Conservation (phyloP, 1,140 invertebrate genomes). For the Lethrus apterus region DNA sequence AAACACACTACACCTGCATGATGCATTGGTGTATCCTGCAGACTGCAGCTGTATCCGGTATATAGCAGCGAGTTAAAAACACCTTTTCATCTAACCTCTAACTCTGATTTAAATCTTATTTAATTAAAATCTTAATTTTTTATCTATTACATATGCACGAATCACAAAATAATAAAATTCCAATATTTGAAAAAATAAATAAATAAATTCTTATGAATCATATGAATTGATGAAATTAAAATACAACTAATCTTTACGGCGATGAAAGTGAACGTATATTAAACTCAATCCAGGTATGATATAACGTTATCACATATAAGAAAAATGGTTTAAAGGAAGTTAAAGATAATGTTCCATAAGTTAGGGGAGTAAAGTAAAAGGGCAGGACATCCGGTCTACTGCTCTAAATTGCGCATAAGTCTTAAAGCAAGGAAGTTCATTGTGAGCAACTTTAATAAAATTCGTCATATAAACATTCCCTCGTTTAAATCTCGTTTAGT, state of each 20-base stretch:
- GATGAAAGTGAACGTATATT: too few species aligned
- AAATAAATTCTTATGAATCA: too few species aligned
- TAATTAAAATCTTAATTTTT: too few species aligned
- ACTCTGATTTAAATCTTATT: slow-evolving; percentile 16
- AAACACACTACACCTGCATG: slow-evolving; percentile 37
- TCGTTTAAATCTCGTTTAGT: too few species aligned
- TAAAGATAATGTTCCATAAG: slow-evolving; percentile 37
- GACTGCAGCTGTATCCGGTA: slow-evolving; percentile 40
- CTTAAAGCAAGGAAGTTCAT: slow-evolving; percentile 12
- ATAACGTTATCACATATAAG: slow-evolving; percentile 5
- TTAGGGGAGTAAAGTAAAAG: slow-evolving; percentile 32
- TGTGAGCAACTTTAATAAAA: slow-evolving; percentile 10
- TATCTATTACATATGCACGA: too few species aligned
- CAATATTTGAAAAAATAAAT: too few species aligned
- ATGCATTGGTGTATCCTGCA: slow-evolving; percentile 33
- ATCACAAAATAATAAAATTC: too few species aligned
- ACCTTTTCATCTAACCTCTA: slow-evolving; percentile 13
- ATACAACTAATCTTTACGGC: too few species aligned
- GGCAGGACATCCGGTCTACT: slow-evolving; percentile 37
- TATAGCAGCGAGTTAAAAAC: slow-evolving; percentile 19
- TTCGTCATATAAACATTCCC: too few species aligned
- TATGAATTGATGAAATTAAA: too few species aligned
- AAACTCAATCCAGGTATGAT: too few species aligned
- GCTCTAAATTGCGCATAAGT: slow-evolving; percentile 19
- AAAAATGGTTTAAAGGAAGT: slow-evolving; percentile 30